Percentiles rank a stretch among this genome's conserved stretches.
Conservation (phyloP, 2,113 vertebrate genomes). For the Puma concolor region DNA sequence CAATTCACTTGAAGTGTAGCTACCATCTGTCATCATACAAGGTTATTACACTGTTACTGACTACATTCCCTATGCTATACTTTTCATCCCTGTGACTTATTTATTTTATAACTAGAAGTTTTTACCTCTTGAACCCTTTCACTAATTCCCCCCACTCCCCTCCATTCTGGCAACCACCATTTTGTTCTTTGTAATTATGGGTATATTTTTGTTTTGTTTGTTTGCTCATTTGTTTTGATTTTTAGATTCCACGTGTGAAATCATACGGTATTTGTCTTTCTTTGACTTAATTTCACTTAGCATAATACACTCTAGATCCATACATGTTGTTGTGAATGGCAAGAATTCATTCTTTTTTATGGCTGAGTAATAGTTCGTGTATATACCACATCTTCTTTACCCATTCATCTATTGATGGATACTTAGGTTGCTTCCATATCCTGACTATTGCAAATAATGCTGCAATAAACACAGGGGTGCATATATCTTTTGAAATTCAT, state of each 20-base stretch:
- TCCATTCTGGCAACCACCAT: neutral
- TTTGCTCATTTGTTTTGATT: neutral
- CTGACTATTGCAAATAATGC: neutral
- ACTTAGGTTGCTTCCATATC: neutral
- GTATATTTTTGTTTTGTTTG: neutral
- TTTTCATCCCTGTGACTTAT: neutral
- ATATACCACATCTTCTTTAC: neutral
- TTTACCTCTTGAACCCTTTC: neutral
- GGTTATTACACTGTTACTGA: neutral
- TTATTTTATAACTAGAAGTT: neutral
- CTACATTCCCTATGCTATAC: neutral
- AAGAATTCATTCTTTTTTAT: neutral
- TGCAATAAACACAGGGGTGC: neutral
- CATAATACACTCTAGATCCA: neutral
- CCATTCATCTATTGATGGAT: neutral
- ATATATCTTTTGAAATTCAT: neutral
- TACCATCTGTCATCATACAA: neutral
- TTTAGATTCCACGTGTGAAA: neutral
- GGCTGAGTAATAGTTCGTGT: neutral
- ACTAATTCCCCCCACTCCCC: neutral
- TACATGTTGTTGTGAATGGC: neutral
- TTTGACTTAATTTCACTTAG: neutral
- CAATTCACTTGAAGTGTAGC: neutral
- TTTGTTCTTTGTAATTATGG: neutral
- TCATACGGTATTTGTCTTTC: neutral